These are phyloP conservation scores for Lagodon rhomboides DNA, from an alignment of 2,797 vertebrate genomes.

Conservation along the genomic window DNA sequence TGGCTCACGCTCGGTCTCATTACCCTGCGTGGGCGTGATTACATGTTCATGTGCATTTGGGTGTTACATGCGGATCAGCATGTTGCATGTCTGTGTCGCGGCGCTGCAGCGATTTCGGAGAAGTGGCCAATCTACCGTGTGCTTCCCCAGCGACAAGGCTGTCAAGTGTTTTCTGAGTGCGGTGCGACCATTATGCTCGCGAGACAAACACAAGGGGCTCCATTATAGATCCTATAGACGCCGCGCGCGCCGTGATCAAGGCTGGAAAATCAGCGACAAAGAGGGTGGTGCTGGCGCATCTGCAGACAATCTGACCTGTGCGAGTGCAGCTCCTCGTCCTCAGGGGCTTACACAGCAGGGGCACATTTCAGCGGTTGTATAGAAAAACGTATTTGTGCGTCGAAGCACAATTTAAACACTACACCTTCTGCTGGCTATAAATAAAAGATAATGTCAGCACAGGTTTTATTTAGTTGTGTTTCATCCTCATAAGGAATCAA, in stretches of 20 bases:
- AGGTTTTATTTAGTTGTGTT: not conserved
- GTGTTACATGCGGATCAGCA: slow-evolving; percentile 60
- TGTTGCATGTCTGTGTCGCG: slow-evolving; percentile 54
- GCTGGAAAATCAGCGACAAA: slow-evolving; percentile 33
- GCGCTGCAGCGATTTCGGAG: slow-evolving; percentile 38
- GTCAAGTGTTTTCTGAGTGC: slow-evolving; percentile 67
- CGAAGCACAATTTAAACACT: slow-evolving; percentile 7
- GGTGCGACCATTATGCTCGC: slow-evolving; percentile 66
- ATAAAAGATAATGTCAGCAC: not conserved
- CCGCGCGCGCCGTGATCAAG: slow-evolving; percentile 29
- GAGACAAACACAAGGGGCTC: slow-evolving; percentile 46
- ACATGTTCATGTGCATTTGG: slow-evolving; percentile 65
- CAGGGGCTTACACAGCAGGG: slow-evolving; percentile 17
- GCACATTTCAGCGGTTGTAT: slow-evolving; percentile 28
- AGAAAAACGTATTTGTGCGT: slow-evolving; percentile 4
- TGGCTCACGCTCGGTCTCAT: slow-evolving; percentile 66
- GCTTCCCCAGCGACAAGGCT: slow-evolving; percentile 38
- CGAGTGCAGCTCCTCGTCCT: slow-evolving; percentile 31
- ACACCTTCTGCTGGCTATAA: not conserved
- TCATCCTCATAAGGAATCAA: not conserved
- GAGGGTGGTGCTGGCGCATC: slow-evolving; percentile 2
- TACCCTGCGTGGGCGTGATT: slow-evolving; percentile 68
- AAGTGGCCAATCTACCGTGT: slow-evolving; percentile 55
- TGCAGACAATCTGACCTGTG: slow-evolving; percentile 28
- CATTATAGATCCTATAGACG: slow-evolving; percentile 37